Percentiles rank a stretch among this genome's conserved stretches.
Conservation (phyloP, 2,888 invertebrate genomes). For the Gandaritis pyraliata region DNA sequence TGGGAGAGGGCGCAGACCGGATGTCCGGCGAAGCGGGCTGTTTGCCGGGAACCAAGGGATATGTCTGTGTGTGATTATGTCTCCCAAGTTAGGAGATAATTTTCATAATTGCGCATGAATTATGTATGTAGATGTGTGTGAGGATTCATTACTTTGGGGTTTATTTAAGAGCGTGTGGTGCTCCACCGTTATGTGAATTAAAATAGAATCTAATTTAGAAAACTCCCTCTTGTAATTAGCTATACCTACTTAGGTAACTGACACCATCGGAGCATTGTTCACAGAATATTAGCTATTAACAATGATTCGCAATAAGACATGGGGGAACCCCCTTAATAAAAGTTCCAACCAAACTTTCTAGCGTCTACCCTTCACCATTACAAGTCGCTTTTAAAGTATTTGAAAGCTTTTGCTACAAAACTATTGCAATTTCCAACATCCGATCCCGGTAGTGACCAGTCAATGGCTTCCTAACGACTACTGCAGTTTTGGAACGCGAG, state of each 20-base stretch:
- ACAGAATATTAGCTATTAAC: too few species aligned
- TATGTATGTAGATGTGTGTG: slow-evolving; percentile 35
- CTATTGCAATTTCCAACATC: slow-evolving; percentile 33
- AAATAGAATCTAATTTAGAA: neutral
- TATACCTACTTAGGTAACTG: too few species aligned
- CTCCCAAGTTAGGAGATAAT: slow-evolving; percentile 44
- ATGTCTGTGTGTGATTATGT: slow-evolving; percentile 44
- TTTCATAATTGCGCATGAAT: slow-evolving; percentile 42
- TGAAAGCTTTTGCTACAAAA: slow-evolving; percentile 27
- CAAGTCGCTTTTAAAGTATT: slow-evolving; percentile 9
- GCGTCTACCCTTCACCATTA: neutral
- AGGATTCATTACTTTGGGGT: slow-evolving; percentile 8
- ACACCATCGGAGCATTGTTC: too few species aligned
- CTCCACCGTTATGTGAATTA: neutral
- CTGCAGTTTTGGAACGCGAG: slow-evolving; percentile 26
- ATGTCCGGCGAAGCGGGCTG: slow-evolving; percentile 64
- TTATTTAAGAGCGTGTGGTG: neutral
- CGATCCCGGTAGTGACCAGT: slow-evolving; percentile 37
- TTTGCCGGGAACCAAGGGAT: slow-evolving; percentile 49
- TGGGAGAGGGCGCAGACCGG: slow-evolving; percentile 59
- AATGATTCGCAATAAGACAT: neutral
- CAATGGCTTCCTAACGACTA: slow-evolving; percentile 51
- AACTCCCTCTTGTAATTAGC: too few species aligned
- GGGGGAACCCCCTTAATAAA: neutral
- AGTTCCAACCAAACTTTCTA: neutral